These are phyloP conservation scores for Drosophila kohkoa DNA, from an alignment of 1,140 invertebrate genomes.

Conservation along the genomic window DNA sequence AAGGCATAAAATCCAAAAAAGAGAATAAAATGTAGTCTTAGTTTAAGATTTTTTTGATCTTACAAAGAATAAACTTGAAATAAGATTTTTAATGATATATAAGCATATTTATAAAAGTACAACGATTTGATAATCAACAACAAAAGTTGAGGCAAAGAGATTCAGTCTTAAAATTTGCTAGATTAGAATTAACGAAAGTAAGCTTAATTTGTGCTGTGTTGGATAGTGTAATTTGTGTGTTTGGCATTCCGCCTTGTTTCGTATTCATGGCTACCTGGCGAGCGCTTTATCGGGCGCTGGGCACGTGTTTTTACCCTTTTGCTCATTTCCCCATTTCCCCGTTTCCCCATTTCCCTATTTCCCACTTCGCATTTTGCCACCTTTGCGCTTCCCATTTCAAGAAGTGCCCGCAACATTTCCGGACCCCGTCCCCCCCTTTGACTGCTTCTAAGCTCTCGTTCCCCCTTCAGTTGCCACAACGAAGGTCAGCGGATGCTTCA, in stretches of 20 bases:
- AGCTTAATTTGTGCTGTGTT: slow-evolving; percentile 1
- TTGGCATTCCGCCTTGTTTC: slow-evolving; percentile 24
- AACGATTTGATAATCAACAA: too few relatives aligned
- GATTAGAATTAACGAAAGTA: too few relatives aligned
- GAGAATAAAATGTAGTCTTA: too few relatives aligned
- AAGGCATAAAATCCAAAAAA: too few relatives aligned
- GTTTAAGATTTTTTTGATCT: too few relatives aligned
- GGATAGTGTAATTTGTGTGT: slow-evolving; percentile 29
- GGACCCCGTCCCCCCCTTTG: not conserved
- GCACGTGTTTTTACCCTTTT: slow-evolving; percentile 31
- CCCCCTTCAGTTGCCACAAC: not conserved
- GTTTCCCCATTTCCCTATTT: slow-evolving; percentile 5
- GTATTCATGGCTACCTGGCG: slow-evolving; percentile 52
- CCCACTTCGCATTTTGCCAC: not conserved
- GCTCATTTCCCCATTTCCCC: not conserved
- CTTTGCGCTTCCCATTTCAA: slow-evolving; percentile 36
- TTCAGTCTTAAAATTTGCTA: too few relatives aligned
- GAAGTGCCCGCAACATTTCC: slow-evolving; percentile 49
- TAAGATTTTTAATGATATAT: too few relatives aligned
- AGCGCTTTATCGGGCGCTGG: slow-evolving; percentile 39
- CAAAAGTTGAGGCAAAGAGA: too few relatives aligned
- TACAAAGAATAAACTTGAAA: too few relatives aligned
- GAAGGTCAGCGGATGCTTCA: slow-evolving; percentile 46
- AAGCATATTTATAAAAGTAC: too few relatives aligned
- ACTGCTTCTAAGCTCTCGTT: not conserved